Conservation (phyloP, 2,797 vertebrate genomes). For the Eutrigla gurnardus region DNA sequence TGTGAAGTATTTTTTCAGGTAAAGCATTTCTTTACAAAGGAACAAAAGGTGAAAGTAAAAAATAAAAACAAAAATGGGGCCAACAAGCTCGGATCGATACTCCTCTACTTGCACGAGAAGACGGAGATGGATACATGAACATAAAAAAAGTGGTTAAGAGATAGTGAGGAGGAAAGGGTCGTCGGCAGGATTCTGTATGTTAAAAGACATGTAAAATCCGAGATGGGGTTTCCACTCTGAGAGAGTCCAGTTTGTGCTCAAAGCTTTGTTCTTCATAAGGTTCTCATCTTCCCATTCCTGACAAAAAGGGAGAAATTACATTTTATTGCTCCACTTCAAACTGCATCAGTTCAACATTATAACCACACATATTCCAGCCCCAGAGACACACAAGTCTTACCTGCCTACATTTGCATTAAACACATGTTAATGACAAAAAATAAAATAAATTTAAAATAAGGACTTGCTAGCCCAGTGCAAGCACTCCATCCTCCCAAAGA, state of each 20-base stretch:
- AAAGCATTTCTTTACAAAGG: constrained; percentile 98
- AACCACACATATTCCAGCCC: constrained; percentile 29
- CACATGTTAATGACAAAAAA: constrained; percentile 52
- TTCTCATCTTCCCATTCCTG: constrained; percentile 72
- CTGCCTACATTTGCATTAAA: constrained; percentile 61
- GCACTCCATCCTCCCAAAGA: constrained; percentile 72
- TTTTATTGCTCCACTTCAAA: constrained; percentile 45
- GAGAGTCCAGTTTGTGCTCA: constrained; percentile 62
- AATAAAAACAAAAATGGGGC: constrained; percentile 81
- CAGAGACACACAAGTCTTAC: constrained; percentile 44
- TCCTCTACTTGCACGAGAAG: constrained; percentile 51
- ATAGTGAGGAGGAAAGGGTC: constrained; percentile 50
- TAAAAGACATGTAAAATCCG: constrained; percentile 59
- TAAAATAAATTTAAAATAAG: constrained; percentile 15
- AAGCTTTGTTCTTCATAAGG: constrained; percentile 72
- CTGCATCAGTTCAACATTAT: constrained; percentile 20
- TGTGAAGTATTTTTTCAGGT: constrained; percentile 99
- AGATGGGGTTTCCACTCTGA: constrained; percentile 58
- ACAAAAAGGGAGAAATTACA: constrained; percentile 63
- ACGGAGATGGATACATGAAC: constrained; percentile 57
- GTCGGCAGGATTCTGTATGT: constrained; percentile 48
- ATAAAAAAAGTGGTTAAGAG: constrained; percentile 50
- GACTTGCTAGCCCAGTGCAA: constrained; percentile 68
- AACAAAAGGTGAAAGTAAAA: constrained; percentile 85
- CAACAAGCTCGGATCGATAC: constrained; percentile 62